phyloP scores from a whole-genome alignment of 2,113 vertebrate species.

The Polyodon spathula region DNA sequence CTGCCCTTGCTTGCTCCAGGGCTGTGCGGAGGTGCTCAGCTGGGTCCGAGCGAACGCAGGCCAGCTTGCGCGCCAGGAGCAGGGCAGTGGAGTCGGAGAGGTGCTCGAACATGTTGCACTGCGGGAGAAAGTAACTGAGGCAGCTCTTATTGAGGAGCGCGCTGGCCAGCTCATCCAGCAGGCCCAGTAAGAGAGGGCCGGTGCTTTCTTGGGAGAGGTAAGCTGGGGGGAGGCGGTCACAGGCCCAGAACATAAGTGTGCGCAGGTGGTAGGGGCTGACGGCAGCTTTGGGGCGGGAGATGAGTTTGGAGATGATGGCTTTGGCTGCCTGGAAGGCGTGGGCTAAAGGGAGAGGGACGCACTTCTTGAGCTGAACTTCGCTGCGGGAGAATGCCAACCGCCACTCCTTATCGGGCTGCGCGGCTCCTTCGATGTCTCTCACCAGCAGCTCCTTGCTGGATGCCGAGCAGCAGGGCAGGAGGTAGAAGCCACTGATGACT shows the following conservation, averaged over 20 bases:
- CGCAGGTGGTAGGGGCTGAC: slow-evolving; percentile 72
- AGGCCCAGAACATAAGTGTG: slow-evolving; percentile 74
- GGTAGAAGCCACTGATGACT: slow-evolving; percentile 67
- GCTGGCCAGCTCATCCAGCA: slow-evolving; percentile 69
- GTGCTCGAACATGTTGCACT: slow-evolving; percentile 66
- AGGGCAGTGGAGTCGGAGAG: slow-evolving; percentile 49
- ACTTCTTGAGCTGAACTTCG: slow-evolving; percentile 76
- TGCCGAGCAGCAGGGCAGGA: slow-evolving; percentile 56
- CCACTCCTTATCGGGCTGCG: slow-evolving; percentile 65
- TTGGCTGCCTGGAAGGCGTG: slow-evolving; percentile 72
- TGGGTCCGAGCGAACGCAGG: slow-evolving; percentile 65
- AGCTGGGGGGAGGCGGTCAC: slow-evolving; percentile 64
- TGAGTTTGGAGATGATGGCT: slow-evolving; percentile 60
- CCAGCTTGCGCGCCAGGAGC: slow-evolving; percentile 57
- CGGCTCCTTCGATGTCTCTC: slow-evolving; percentile 42
- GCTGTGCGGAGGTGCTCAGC: slow-evolving; percentile 61
- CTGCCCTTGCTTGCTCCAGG: slow-evolving; percentile 67
- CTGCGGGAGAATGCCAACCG: slow-evolving; percentile 74
- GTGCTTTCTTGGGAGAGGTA: slow-evolving; percentile 61
- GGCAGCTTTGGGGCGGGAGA: slow-evolving; percentile 55
- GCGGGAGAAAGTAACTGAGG: slow-evolving; percentile 72
- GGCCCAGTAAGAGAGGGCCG: slow-evolving; percentile 66
- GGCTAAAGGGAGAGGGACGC: slow-evolving; percentile 63
- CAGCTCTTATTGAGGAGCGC: slow-evolving; percentile 66
- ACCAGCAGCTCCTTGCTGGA: neutral